Evolutionary conservation across 2,113 vertebrate species (phyloP).

Genomic region (Tautogolabrus adspersus): DNA sequence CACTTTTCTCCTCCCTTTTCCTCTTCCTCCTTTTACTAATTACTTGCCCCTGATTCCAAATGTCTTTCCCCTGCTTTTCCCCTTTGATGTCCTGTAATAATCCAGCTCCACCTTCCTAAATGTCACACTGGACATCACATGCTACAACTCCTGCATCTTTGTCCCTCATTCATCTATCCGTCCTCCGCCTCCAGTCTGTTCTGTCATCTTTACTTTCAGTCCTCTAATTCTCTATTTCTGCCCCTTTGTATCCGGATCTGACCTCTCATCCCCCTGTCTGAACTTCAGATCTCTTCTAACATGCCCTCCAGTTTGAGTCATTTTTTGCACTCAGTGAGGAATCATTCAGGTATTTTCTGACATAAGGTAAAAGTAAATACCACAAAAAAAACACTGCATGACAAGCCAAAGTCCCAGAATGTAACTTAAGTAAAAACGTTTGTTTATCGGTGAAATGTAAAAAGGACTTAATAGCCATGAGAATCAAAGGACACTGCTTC

Average conservation of each 20-base stretch:
- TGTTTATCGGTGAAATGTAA: no score
- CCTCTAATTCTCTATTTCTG: background rate
- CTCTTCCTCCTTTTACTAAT: background rate
- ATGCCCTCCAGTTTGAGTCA: no score
- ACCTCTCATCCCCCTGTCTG: background rate
- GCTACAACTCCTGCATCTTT: background rate
- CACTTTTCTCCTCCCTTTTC: background rate
- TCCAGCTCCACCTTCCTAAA: conserved; percentile 2
- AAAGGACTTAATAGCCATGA: no score
- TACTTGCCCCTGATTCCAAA: background rate
- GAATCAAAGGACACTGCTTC: no score
- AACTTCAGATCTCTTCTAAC: no score
- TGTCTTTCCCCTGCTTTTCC: no score
- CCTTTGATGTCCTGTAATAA: background rate
- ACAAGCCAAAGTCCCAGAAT: no score
- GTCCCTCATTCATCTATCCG: background rate
- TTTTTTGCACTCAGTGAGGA: no score
- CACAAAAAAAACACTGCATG: no score
- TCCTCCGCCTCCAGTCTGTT: background rate
- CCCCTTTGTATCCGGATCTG: background rate
- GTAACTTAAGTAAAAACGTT: no score
- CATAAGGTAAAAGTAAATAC: no score
- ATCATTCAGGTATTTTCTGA: no score
- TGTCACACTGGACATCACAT: background rate
- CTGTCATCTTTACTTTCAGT: background rate